Percentiles rank a stretch among this genome's conserved stretches.
Conservation (phyloP, 2,888 invertebrate species). For the Eristalis tenax region DNA sequence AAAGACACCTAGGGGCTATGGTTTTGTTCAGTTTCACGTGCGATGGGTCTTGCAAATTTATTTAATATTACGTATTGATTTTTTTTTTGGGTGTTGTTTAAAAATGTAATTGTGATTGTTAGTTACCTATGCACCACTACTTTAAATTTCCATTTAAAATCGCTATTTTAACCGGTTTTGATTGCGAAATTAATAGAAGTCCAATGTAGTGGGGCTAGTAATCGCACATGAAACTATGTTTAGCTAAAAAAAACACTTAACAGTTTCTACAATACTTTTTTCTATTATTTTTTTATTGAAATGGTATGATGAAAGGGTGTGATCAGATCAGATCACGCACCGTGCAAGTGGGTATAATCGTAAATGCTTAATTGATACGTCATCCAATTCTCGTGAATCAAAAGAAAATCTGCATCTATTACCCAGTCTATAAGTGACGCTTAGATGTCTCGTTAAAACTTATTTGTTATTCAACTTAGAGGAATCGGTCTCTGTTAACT, state of each 20-base stretch:
- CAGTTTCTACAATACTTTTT: neutral
- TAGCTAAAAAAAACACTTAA: slow-evolving; percentile 17
- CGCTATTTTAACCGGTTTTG: neutral
- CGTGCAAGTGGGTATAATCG: neutral
- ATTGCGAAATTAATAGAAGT: slow-evolving; percentile 31
- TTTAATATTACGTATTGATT: slow-evolving; percentile 12
- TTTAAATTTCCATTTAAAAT: slow-evolving; percentile 46
- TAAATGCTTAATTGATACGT: no score
- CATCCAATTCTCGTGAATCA: no score
- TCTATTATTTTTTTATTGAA: neutral
- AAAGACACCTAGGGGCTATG: slow-evolving; percentile 75
- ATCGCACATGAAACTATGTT: slow-evolving; percentile 74
- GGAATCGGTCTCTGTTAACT: slow-evolving; percentile 83
- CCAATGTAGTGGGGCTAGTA: slow-evolving; percentile 41
- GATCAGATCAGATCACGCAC: neutral
- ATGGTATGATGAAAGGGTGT: neutral
- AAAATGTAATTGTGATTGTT: slow-evolving; percentile 18
- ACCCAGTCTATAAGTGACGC: no score
- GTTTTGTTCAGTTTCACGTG: slow-evolving; percentile 79
- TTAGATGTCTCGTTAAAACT: no score
- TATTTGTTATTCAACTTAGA: slow-evolving; percentile 78
- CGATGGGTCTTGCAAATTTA: slow-evolving; percentile 73
- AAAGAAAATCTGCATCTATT: no score
- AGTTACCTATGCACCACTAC: slow-evolving; percentile 42
- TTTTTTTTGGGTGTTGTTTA: slow-evolving; percentile 34